phyloP scores from a whole-genome alignment of 2,797 vertebrate genomes.

The Phoeniculus purpureus region DNA sequence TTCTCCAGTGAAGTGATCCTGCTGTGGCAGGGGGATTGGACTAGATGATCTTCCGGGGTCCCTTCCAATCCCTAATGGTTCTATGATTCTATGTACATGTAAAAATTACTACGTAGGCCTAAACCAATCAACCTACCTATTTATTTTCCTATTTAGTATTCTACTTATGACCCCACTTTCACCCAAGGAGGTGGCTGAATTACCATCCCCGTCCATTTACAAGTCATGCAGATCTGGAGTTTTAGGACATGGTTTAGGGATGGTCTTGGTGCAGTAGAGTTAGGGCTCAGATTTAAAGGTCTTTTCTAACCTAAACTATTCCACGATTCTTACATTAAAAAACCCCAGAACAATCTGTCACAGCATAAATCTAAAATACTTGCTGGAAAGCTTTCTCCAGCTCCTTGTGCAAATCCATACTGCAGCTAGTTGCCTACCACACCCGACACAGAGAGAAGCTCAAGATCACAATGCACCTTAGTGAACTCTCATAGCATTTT shows the following conservation, averaged over 20 bases:
- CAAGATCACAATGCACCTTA: background rate
- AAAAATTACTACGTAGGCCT: background rate
- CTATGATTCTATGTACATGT: too few species aligned
- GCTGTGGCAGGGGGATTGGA: too few species aligned
- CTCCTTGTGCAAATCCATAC: background rate
- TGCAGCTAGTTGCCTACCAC: background rate
- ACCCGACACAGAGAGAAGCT: background rate
- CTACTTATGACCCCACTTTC: too few species aligned
- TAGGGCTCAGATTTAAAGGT: background rate
- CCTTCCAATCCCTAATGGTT: too few species aligned
- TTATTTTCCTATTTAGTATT: background rate
- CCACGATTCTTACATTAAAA: background rate
- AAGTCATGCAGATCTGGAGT: too few species aligned
- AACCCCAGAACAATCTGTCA: background rate
- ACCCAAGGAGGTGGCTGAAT: too few species aligned
- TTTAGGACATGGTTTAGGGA: too few species aligned
- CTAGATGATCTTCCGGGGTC: too few species aligned
- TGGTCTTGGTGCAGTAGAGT: too few species aligned
- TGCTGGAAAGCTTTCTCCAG: background rate
- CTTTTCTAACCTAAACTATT: slow-evolving; percentile 9
- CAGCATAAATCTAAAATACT: background rate
- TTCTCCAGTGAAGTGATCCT: too few species aligned
- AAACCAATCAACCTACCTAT: background rate
- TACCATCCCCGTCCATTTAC: too few species aligned
- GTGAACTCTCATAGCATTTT: background rate